Evolutionary conservation across 2,113 vertebrate genomes (phyloP).

Genomic region (Dicentrarchus labrax): DNA sequence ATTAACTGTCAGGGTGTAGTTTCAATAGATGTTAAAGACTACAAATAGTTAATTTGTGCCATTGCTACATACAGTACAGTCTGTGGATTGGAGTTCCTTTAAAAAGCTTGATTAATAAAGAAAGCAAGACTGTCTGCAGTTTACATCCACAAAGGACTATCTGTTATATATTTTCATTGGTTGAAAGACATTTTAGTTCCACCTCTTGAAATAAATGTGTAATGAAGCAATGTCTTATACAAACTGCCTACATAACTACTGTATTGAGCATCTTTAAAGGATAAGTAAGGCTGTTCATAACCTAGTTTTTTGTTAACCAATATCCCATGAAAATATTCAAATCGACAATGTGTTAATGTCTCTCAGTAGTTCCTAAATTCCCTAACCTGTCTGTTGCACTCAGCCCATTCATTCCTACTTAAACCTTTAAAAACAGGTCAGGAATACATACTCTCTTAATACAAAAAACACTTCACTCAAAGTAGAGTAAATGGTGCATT

Average conservation of each 20-base stretch:
- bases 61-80: conserved; percentile 15
- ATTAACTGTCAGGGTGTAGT: conserved; percentile 32
- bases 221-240: conserved; percentile 36
- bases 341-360: neutral
- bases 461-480: neutral
- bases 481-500: neutral
- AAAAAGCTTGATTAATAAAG: conserved; percentile 1
- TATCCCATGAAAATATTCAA: neutral
- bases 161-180: conserved; percentile 4
- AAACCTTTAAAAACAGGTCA: neutral
- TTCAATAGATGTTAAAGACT: conserved; percentile 11
- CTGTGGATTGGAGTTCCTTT: neutral
- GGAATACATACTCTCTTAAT: neutral
- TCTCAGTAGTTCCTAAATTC: neutral
- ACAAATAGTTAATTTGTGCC: conserved; percentile 32
- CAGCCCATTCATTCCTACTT: neutral
- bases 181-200: conserved; percentile 2
- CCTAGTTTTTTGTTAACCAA: neutral
- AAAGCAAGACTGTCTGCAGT: conserved; percentile 18
- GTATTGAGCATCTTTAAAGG: neutral
- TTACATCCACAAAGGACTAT: conserved; percentile 20
- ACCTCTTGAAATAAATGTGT: conserved; percentile 14
- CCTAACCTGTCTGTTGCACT: neutral
- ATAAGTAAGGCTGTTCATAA: neutral
- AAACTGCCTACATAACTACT: neutral